These are phyloP conservation scores for Cryptophagus acutangulus DNA, from an alignment of 2,888 invertebrate genomes.

Conservation along the genomic window DNA sequence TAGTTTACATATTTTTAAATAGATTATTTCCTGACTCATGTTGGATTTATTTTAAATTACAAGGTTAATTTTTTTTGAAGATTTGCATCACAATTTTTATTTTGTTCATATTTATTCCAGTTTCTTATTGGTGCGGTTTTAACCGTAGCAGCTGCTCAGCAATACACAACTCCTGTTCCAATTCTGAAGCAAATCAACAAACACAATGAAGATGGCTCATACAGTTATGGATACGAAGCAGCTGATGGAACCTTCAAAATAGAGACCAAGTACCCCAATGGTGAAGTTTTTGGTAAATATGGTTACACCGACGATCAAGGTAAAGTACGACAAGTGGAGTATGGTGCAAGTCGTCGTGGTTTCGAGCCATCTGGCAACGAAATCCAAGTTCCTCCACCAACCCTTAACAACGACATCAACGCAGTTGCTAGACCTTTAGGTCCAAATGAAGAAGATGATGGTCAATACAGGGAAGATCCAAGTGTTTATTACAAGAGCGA, in stretches of 20 bases:
- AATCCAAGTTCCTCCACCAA: constrained; percentile 81
- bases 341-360: constrained; percentile 76
- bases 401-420: constrained; percentile 51
- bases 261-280: constrained; percentile 78
- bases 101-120: constrained; percentile 30
- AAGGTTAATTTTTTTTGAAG: neutral
- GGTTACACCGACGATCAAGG: constrained; percentile 82
- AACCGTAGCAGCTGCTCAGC: constrained; percentile 36
- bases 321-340: constrained; percentile 71
- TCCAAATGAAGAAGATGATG: constrained; percentile 73
- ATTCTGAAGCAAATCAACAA: constrained; percentile 79
- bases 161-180: constrained; percentile 70
- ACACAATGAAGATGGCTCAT: constrained; percentile 83
- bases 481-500: constrained; percentile 71
- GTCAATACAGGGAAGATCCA: constrained; percentile 81
- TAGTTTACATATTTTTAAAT: too few species aligned
- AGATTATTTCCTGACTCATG: too few species aligned
- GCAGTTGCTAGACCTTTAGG: constrained; percentile 43
- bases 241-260: constrained; percentile 85
- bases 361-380: constrained; percentile 73
- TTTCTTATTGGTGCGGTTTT: constrained; percentile 39
- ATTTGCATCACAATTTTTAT: too few species aligned
- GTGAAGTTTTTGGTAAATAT: constrained; percentile 83
- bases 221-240: constrained; percentile 82
- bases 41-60: constrained; percentile 6